Percentiles rank a stretch among this genome's conserved stretches.
Evolutionary conservation across 2,888 invertebrate genomes (phyloP).

Genomic region (Pachliopta kotzebuea): DNA sequence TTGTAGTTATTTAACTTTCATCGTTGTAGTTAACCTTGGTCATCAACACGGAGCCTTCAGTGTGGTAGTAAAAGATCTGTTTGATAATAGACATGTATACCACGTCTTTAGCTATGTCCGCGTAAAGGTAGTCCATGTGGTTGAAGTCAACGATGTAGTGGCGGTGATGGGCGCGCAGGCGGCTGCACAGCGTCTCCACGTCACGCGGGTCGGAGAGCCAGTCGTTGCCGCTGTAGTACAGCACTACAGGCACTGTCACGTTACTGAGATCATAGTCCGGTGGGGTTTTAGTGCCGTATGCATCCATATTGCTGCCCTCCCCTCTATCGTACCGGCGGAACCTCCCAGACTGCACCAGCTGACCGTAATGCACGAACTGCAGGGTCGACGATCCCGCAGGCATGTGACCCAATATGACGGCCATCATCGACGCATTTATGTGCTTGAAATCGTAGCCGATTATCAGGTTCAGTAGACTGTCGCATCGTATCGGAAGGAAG

Average conservation of each 20-base stretch:
- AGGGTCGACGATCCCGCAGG: constrained; percentile 80
- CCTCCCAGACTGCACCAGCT: constrained; percentile 51
- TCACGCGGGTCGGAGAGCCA: constrained; percentile 74
- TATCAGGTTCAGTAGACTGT: constrained; percentile 45
- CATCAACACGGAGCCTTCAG: not conserved
- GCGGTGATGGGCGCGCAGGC: constrained; percentile 69
- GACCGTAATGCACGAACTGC: constrained; percentile 72
- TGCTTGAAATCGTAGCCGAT: constrained; percentile 47
- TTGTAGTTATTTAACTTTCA: too few species aligned
- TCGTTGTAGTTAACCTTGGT: not conserved
- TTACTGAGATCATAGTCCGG: constrained; percentile 57
- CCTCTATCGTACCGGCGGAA: constrained; percentile 63
- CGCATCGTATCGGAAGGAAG: constrained; percentile 44
- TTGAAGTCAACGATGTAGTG: constrained; percentile 79
- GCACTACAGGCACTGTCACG: constrained; percentile 48
- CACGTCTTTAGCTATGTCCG: constrained; percentile 71
- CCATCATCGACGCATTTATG: constrained; percentile 71
- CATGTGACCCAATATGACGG: constrained; percentile 80
- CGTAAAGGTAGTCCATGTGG: constrained; percentile 85
- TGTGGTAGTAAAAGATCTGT: constrained; percentile 41
- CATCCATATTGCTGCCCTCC: constrained; percentile 41
- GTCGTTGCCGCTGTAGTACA: constrained; percentile 61
- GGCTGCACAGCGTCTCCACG: constrained; percentile 55
- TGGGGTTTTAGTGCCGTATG: constrained; percentile 64
- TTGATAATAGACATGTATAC: constrained; percentile 71